A percentile compares a stretch with the other conserved stretches of the same genome.
Evolutionary conservation across 53 echinoderm and acorn worm genomes (phyloP).

Genomic region (Astropecten irregularis): DNA sequence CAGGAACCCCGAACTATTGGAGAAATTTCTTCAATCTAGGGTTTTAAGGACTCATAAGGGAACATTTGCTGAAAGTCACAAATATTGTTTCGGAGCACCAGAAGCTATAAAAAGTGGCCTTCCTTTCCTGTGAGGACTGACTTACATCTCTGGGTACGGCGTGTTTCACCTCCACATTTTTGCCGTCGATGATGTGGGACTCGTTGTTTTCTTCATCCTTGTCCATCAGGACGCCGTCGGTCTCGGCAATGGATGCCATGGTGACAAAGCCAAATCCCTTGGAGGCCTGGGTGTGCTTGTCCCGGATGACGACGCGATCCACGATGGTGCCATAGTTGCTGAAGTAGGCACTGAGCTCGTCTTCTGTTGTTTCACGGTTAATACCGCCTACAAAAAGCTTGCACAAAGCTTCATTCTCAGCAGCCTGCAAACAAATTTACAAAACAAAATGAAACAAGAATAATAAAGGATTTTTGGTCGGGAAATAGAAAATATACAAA

Average conservation of each 20-base stretch:
- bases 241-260: conserved; percentile 3
- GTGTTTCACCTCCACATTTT: conserved; percentile 18
- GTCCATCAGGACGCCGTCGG: conserved; percentile 4
- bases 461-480: too few species aligned
- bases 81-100: too few species aligned
- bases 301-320: not conserved
- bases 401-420: conserved; percentile 5
- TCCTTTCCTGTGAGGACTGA: too few species aligned
- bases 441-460: too few species aligned
- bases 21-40: too few species aligned
- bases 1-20: too few species aligned
- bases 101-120: too few species aligned
- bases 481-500: too few species aligned
- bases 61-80: too few species aligned
- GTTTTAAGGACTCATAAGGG: too few species aligned
- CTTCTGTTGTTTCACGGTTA: not conserved
- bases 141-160: conserved; percentile 53
- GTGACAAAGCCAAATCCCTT: conserved; percentile 54
- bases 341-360: conserved; percentile 26
- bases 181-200: not conserved
- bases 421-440: too few species aligned
- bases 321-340: not conserved
- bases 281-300: conserved; percentile 6
- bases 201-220: conserved; percentile 12
- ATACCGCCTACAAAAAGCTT: conserved; percentile 41